These are phyloP conservation scores for Steinernema khuongi DNA, from an alignment of 1,140 invertebrate genomes.

Conservation along the genomic window DNA sequence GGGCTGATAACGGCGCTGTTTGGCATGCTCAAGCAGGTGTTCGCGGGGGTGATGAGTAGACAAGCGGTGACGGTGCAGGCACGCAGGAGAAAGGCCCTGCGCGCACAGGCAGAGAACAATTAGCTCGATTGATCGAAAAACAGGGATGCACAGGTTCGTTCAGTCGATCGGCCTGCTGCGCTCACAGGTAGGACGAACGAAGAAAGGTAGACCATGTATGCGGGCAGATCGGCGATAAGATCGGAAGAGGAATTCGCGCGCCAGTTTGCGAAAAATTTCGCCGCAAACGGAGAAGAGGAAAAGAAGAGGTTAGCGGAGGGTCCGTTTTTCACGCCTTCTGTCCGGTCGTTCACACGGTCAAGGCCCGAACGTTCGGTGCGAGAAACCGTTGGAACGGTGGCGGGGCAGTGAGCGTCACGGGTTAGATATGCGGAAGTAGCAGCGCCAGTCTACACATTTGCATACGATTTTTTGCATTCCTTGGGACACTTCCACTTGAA, in stretches of 20 bases:
- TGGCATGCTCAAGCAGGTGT: too few relatives aligned
- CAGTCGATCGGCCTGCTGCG: not conserved
- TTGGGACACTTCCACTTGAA: not conserved
- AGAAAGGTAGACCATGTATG: not conserved
- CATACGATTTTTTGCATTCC: too few relatives aligned
- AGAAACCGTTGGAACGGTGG: too few relatives aligned
- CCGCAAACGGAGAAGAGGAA: not conserved
- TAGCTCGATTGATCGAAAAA: constrained; percentile 13
- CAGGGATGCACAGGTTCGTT: constrained; percentile 8
- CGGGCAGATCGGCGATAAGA: constrained; percentile 4
- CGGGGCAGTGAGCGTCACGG: too few relatives aligned
- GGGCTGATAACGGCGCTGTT: too few relatives aligned
- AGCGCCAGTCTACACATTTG: too few relatives aligned
- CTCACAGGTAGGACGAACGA: constrained; percentile 2
- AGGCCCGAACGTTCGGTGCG: too few relatives aligned
- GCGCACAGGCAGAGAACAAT: not conserved
- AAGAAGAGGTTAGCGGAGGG: not conserved
- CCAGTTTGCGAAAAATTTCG: not conserved
- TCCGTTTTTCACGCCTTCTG: constrained; percentile 1
- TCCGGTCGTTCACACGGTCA: too few relatives aligned
- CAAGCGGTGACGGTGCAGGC: not conserved
- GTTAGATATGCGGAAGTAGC: too few relatives aligned
- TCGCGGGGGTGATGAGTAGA: not conserved
- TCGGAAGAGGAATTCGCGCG: constrained; percentile 10
- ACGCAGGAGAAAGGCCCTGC: not conserved